Base-by-base conservation (phyloP, 1,140 invertebrate species). In the Drosophila lowei region DNA sequence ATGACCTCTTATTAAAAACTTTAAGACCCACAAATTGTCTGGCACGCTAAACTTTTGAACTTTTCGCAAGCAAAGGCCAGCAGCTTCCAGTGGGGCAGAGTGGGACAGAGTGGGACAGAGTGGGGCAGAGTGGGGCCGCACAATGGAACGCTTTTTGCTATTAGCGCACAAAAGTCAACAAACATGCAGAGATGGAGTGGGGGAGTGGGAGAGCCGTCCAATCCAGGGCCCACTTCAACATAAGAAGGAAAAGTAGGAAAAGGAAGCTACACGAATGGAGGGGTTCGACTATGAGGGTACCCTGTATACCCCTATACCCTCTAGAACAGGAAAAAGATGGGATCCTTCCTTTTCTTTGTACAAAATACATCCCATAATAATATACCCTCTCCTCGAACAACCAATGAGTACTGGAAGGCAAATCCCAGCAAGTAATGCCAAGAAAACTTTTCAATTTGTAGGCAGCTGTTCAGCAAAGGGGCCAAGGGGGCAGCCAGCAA, bases 1-100 rank as follows among this genome's bases (percentile, higher is more conserved):
- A 78, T 86, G 81, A 86, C 81, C 77, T 77, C 81, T 81, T 88
- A 88, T 86, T 86, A 86, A 88, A 88, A 86, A 86, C 81, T 85
- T 85, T 49, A 61, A 58, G 64, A 78, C 53, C 67, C 81, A 88
- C 81, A 86, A 86, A 88, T 86, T 86, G 72, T 88, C 81, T 88
- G 55, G 66, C 70, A 71, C 62, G 71, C 64, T 62, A 60, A 81
- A 88, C 73, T 86, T 85, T 74, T 76, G 61, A 80, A 85, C 77
- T 86, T 86, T 66, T 30, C 25, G 41, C 41, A 54, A 64, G 16
- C 49, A 34, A 18, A 13, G 25, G 50, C 63, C 66, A 42, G 44
- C 43, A 41, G 16, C 23, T 57, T 16, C 7, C 16, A 18, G 8
- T 21, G 50, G 16, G 25, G 28, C 6, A 7, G 28, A n/a, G 13